These are phyloP conservation scores for Artibeus jamaicensis DNA, from an alignment of 2,797 vertebrate species.

Conservation along the genomic window DNA sequence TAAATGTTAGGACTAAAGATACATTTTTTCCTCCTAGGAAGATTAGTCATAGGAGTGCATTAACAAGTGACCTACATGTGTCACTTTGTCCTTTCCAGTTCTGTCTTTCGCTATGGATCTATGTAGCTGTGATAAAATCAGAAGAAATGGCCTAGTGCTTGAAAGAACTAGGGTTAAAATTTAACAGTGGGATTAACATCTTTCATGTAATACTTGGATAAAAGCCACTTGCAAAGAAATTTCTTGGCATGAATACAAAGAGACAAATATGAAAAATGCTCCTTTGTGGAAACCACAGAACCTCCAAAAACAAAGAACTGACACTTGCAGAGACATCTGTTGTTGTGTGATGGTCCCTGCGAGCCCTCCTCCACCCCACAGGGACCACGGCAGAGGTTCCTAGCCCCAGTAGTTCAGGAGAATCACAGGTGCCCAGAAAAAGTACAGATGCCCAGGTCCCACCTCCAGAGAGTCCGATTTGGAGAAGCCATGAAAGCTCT, in stretches of 20 bases:
- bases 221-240: constrained; percentile 68
- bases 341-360: background rate
- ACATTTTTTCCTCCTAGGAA: background rate
- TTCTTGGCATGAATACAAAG: constrained; percentile 62
- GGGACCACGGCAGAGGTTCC: background rate
- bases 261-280: constrained; percentile 55
- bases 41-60: constrained; percentile 36
- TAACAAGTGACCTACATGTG: constrained; percentile 63
- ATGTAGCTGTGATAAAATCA: constrained; percentile 52
- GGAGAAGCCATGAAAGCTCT: constrained; percentile 18
- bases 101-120: constrained; percentile 29
- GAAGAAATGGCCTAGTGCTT: constrained; percentile 59
- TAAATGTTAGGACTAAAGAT: constrained; percentile 57
- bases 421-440: constrained; percentile 6
- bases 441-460: background rate
- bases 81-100: constrained; percentile 53
- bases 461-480: constrained; percentile 1
- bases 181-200: constrained; percentile 69
- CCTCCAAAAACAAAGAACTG: constrained; percentile 42
- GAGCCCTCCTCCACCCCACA: background rate
- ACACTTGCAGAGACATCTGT: constrained; percentile 47
- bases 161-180: constrained; percentile 63
- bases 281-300: constrained; percentile 39
- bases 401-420: background rate
- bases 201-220: constrained; percentile 68